Evolutionary conservation across 2,113 vertebrate species (phyloP).

Genomic region (Podocnemis expansa): DNA sequence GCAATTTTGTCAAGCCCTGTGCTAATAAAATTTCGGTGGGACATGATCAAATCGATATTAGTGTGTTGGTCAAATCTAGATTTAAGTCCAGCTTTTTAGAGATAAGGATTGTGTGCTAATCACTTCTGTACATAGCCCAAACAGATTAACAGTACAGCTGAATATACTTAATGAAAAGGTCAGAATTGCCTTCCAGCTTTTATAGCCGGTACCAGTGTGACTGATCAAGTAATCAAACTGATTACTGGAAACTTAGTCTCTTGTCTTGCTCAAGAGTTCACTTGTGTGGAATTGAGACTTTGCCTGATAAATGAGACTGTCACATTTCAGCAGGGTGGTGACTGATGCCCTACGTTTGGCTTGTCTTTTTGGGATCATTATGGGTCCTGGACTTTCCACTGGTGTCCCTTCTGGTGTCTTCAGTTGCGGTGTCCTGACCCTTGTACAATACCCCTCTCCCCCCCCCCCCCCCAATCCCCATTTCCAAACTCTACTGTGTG

Average conservation of each 20-base stretch:
- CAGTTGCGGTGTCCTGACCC: neutral
- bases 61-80: neutral
- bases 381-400: neutral
- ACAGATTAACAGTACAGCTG: neutral
- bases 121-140: neutral
- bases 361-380: neutral
- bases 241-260: neutral
- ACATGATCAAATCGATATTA: neutral
- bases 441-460: neutral
- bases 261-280: neutral
- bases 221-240: neutral
- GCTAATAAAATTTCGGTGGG: neutral
- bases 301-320: neutral
- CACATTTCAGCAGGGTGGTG: neutral
- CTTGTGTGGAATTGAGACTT: neutral
- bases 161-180: neutral
- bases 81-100: neutral
- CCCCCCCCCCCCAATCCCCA: neutral
- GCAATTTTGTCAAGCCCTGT: no score
- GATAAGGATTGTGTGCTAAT: neutral
- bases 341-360: neutral
- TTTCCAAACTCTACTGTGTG: neutral
- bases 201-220: accelerated
- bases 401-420: neutral
- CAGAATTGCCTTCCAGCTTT: neutral